These are phyloP conservation scores for Eupithecia tripunctaria DNA, from an alignment of 2,888 invertebrate genomes.

Conservation along the genomic window DNA sequence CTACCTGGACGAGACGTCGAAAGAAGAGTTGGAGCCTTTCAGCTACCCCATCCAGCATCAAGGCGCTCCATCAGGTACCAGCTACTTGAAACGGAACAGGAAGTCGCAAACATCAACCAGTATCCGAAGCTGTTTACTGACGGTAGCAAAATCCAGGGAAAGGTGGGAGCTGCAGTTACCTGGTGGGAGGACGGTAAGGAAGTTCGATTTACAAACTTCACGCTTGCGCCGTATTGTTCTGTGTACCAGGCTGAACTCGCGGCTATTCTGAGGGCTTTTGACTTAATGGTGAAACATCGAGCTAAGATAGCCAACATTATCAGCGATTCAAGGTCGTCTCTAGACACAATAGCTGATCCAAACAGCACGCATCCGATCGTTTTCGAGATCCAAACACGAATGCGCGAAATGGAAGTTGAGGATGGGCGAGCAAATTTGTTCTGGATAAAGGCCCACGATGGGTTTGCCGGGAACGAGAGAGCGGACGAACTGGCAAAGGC, in stretches of 20 bases:
- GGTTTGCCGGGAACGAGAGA: background rate
- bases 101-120: background rate
- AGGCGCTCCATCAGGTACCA: slow-evolving; percentile 10
- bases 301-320: too few species aligned
- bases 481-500: background rate
- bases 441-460: slow-evolving; percentile 6
- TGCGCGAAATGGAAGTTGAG: background rate
- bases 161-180: slow-evolving; percentile 5
- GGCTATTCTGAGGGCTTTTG: background rate
- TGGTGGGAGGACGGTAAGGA: background rate
- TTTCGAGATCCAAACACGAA: background rate
- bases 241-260: background rate
- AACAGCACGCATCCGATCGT: background rate
- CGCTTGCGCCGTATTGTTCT: background rate
- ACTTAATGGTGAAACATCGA: too few species aligned
- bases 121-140: background rate
- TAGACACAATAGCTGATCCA: too few species aligned
- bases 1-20: slow-evolving; percentile 39
- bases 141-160: background rate
- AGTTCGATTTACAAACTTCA: background rate
- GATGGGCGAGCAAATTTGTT: background rate
- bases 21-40: background rate
- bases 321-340: too few species aligned
- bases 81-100: slow-evolving; percentile 20
- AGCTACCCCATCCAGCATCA: slow-evolving; percentile 34